Base-by-base conservation (phyloP, 2,797 vertebrate genomes). In the Bradypodion pumilum region DNA sequence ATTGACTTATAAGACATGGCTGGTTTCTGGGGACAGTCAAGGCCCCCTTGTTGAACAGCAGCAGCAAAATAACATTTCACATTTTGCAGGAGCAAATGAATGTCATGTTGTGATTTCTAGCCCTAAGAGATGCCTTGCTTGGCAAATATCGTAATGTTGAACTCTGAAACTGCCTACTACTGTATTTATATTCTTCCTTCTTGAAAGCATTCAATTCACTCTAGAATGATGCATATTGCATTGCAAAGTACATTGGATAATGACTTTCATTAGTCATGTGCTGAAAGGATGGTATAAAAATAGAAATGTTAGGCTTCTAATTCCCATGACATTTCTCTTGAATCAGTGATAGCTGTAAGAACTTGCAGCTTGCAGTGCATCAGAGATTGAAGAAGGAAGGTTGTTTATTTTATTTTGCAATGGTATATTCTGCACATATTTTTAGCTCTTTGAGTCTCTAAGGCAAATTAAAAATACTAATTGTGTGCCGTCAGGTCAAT, bases 1-100 rank as follows among this genome's bases (percentile, higher is more conserved):
- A 72, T 60, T 78, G 79, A 74, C 37, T 84, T 93, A 66, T 5
- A 60, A 73, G 83, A 29, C 29, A 74, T 5, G 25, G 6, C 52
- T 74, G n/a, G 44, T 74, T 63, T 87, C 49, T 79, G 27, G 81
- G 63, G 32, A 69, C 21, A 85, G 69, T 32, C 0, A 68, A 60
- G 1, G 46, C 40, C 23, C 29, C 21, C 77, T 40, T 56, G 52
- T 86, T 85, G 59, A 80, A 82, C 65, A 49, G 83, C 35, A 73
- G 29, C 74, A 35, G 52, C 29, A 82, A 27, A 9, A 42, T 19
- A 84, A 70, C 70, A 79, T 83, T 32, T 74, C 29, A 35, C 15
- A 9, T 27, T 80, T n/a, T 9, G 2, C 78, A 65, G 75, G n/a
- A 27, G 29, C 37, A 7, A 74, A 37, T 6, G 10, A 60, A 46